Base-by-base conservation (phyloP, 2,888 invertebrate species). In the Hydrotaea diabolus region DNA sequence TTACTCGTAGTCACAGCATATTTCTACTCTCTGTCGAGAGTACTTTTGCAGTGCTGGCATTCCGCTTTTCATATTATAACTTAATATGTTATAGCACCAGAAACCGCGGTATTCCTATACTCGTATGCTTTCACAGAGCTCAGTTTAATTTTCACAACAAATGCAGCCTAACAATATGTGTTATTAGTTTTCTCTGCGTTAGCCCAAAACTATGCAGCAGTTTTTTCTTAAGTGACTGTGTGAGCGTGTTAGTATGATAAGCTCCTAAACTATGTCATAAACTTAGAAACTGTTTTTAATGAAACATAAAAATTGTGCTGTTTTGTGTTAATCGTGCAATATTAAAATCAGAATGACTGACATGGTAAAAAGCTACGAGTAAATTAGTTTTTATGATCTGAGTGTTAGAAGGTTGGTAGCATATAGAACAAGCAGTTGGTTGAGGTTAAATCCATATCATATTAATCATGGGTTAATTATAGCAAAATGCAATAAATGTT, bases 351-450 rank as follows among this genome's bases (percentile, higher is more conserved):
- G 31, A 46, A 21, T 39, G 39, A 39, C 39, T 64, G 17, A 13
- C 36, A 36, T 64, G 66, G 11, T 21, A n/a, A n/a, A 66, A 69
- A 79, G n/a, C n/a, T n/a, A n/a, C 3, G 72, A 4, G 49, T 62
- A 9, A 83, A 73, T 79, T 72, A 74, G 21, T 71, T 59, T n/a
- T 74, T 77, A 64, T 55, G 76, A 77, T 72, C 72, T 72, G 53
- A 11, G 26, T 17, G 55, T 77, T 49, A 36, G 36, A 49, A 73
- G 69, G 73, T 23, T 36, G 36, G n/a, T 66, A 39, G 39, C 13
- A 9, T 64, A 31, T 31, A 31, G 31, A 31, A 31, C 31, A 31
- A 2, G 31, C n/a, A 31, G 31, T 31, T n/a, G n/a, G n/a, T n/a
- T n/a, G n/a, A n/a, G n/a, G n/a, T n/a, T n/a, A n/a, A n/a, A n/a